Evolutionary conservation across 2,888 invertebrate species (phyloP).

Genomic region (Euspilapteryx auroguttella): DNA sequence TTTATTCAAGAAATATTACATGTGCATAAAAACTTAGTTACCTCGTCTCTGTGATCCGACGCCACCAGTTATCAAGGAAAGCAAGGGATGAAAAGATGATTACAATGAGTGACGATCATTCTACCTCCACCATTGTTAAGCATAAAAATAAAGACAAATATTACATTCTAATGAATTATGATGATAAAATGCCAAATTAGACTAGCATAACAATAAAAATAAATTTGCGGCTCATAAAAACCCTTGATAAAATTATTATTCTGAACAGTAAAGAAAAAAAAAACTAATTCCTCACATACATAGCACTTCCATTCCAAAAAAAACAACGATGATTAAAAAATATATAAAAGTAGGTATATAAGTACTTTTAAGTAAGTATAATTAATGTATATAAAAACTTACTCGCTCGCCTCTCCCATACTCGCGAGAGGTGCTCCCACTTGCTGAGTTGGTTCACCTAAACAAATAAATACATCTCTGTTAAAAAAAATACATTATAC

Average conservation of each 20-base stretch:
- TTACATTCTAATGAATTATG: neutral
- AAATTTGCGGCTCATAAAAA: too few species aligned
- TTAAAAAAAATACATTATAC: neutral
- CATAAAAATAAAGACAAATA: neutral
- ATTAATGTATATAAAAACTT: slow-evolving; percentile 18
- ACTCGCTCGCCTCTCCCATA: slow-evolving; percentile 68
- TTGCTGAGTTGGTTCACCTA: slow-evolving; percentile 52
- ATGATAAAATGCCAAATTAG: too few species aligned
- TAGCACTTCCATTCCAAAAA: too few species aligned
- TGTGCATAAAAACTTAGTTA: slow-evolving; percentile 17
- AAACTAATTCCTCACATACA: too few species aligned
- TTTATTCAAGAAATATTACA: too few species aligned
- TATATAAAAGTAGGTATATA: too few species aligned
- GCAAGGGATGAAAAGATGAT: slow-evolving; percentile 60
- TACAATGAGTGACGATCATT: slow-evolving; percentile 60
- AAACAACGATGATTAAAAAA: too few species aligned
- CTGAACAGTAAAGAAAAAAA: too few species aligned
- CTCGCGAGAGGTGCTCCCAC: slow-evolving; percentile 64
- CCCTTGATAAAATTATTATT: too few species aligned
- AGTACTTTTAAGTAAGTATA: too few species aligned
- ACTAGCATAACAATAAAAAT: too few species aligned
- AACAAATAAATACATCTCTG: slow-evolving; percentile 16
- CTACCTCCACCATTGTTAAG: slow-evolving; percentile 56
- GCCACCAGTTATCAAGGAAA: slow-evolving; percentile 55
- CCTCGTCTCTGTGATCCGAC: slow-evolving; percentile 50